Evolutionary conservation across 2,888 invertebrate species (phyloP).

Genomic region (Taphrorychus bicolor): DNA sequence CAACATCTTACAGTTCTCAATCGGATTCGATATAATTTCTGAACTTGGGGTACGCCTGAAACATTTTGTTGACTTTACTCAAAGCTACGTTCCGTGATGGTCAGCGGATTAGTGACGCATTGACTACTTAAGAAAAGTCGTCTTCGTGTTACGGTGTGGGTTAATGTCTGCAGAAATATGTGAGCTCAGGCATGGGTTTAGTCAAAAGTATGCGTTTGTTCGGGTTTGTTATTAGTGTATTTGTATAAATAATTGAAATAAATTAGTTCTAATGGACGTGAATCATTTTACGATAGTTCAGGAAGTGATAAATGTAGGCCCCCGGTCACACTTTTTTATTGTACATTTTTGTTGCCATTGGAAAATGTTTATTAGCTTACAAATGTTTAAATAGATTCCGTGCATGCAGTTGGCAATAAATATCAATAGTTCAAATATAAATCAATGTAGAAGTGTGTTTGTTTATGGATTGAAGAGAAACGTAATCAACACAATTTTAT

Average conservation of each 20-base stretch:
- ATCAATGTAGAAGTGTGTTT: too few relatives aligned
- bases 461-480: too few relatives aligned
- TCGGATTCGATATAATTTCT: background rate
- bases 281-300: too few relatives aligned
- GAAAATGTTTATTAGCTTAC: too few relatives aligned
- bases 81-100: background rate
- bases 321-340: too few relatives aligned
- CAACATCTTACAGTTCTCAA: conserved; percentile 20
- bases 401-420: too few relatives aligned
- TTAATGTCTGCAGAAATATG: background rate
- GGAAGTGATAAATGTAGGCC: too few relatives aligned
- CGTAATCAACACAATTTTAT: too few relatives aligned
- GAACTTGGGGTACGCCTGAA: background rate
- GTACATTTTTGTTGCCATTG: too few relatives aligned
- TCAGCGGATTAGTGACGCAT: background rate
- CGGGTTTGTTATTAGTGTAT: background rate
- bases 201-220: background rate
- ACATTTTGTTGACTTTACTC: background rate
- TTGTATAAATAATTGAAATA: background rate
- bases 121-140: background rate
- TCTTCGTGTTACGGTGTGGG: background rate
- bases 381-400: too few relatives aligned
- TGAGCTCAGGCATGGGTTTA: background rate
- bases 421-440: too few relatives aligned
- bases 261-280: too few relatives aligned